phyloP scores from a whole-genome alignment of 2,888 invertebrate species.

The Catocala nupta region DNA sequence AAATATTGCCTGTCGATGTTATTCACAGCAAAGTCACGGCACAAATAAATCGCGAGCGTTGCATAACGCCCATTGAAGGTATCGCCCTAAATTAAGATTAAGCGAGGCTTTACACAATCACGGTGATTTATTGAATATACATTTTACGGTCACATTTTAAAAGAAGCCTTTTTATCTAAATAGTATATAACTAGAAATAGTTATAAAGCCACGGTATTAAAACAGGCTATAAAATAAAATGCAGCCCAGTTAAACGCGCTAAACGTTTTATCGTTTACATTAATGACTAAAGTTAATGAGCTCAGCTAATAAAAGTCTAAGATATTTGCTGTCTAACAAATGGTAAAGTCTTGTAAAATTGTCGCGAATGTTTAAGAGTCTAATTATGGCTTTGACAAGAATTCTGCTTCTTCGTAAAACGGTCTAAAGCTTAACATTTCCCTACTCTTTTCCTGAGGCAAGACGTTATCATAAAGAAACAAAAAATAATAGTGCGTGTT shows the following conservation, averaged over 20 bases:
- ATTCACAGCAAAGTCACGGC: constrained; percentile 72
- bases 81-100: constrained; percentile 68
- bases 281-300: constrained; percentile 49
- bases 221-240: not conserved
- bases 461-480: constrained; percentile 20
- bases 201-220: not conserved
- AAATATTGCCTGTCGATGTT: constrained; percentile 78
- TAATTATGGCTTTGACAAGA: constrained; percentile 14
- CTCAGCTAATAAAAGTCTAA: constrained; percentile 23
- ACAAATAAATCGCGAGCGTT: constrained; percentile 61
- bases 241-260: constrained; percentile 1
- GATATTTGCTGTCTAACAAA: constrained; percentile 25
- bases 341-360: constrained; percentile 42
- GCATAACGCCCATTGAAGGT: constrained; percentile 55
- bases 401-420: constrained; percentile 20
- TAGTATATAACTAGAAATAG: not conserved
- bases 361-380: constrained; percentile 16
- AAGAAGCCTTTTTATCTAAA: constrained; percentile 15
- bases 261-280: constrained; percentile 36
- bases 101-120: constrained; percentile 55
- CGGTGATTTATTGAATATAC: constrained; percentile 55
- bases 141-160: constrained; percentile 44
- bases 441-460: constrained; percentile 13
- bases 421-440: constrained; percentile 5
- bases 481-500: constrained; percentile 27